Evolutionary conservation across 2,113 vertebrate species (phyloP).

Genomic region (Neolamprologus brichardi): DNA sequence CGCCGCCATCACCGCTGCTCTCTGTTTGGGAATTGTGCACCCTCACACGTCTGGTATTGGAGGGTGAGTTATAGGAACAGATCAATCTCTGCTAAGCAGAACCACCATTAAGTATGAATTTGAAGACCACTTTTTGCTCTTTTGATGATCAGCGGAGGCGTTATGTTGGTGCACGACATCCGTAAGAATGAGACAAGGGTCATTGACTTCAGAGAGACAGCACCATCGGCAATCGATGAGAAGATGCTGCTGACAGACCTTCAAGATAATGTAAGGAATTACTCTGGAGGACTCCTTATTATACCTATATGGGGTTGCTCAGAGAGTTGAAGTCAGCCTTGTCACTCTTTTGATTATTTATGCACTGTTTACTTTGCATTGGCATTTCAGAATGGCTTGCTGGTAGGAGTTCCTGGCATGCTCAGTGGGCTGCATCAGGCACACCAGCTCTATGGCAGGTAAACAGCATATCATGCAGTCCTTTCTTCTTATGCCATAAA

Average conservation of each 20-base stretch:
- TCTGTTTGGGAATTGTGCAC: slow-evolving; percentile 88
- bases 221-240: slow-evolving; percentile 80
- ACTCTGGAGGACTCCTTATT: not conserved
- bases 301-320: not conserved
- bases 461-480: slow-evolving; percentile 7
- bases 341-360: not conserved
- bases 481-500: not conserved
- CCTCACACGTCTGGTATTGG: slow-evolving; percentile 92
- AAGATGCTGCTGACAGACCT: slow-evolving; percentile 72
- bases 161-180: slow-evolving; percentile 95
- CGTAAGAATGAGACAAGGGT: slow-evolving; percentile 85
- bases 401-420: slow-evolving; percentile 92
- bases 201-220: slow-evolving; percentile 93
- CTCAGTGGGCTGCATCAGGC: slow-evolving; percentile 87
- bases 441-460: slow-evolving; percentile 92
- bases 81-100: not conserved
- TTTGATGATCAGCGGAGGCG: slow-evolving; percentile 79
- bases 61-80: slow-evolving; percentile 73
- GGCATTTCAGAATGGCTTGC: slow-evolving; percentile 79
- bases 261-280: slow-evolving; percentile 72
- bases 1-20: slow-evolving; percentile 82
- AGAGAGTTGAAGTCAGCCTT: not conserved
- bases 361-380: not conserved
- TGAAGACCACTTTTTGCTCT: not conserved
- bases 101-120: not conserved